phyloP scores from a whole-genome alignment of 23 tunicate species.

The Halocynthia aurantium region DNA sequence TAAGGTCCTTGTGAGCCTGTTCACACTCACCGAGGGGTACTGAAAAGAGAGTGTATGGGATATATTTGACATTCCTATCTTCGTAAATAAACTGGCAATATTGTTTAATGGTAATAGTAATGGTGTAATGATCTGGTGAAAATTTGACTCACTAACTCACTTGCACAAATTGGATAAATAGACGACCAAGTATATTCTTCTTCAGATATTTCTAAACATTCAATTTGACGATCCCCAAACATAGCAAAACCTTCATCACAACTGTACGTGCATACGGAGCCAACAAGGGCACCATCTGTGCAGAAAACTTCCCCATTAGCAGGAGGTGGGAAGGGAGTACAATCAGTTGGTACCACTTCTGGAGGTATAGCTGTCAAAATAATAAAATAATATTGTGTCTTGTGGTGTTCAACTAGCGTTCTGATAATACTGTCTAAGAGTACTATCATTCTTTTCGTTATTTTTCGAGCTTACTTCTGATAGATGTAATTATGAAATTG shows the following conservation, averaged over 20 bases:
- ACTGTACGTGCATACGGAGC: slow-evolving; percentile 12
- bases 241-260: slow-evolving; percentile 18
- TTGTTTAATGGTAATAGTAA: neutral
- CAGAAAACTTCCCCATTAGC: slow-evolving; percentile 6
- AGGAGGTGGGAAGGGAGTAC: neutral
- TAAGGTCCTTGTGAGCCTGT: neutral
- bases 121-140: neutral
- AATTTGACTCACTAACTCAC: neutral
- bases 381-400: too few species aligned
- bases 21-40: slow-evolving; percentile 16
- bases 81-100: neutral
- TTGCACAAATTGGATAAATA: slow-evolving; percentile 12
- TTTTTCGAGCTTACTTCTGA: too few species aligned
- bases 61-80: neutral
- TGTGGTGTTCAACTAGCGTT: neutral
- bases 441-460: too few species aligned
- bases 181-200: slow-evolving; percentile 10
- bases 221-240: slow-evolving; percentile 12
- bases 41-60: neutral
- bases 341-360: neutral
- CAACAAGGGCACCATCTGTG: slow-evolving; percentile 10
- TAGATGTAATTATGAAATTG: neutral
- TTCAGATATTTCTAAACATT: slow-evolving; percentile 10
- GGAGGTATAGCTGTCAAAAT: neutral
- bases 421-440: neutral